Evolutionary conservation across 2,888 invertebrate genomes (phyloP).

Genomic region (Protophormia terraenovae): DNA sequence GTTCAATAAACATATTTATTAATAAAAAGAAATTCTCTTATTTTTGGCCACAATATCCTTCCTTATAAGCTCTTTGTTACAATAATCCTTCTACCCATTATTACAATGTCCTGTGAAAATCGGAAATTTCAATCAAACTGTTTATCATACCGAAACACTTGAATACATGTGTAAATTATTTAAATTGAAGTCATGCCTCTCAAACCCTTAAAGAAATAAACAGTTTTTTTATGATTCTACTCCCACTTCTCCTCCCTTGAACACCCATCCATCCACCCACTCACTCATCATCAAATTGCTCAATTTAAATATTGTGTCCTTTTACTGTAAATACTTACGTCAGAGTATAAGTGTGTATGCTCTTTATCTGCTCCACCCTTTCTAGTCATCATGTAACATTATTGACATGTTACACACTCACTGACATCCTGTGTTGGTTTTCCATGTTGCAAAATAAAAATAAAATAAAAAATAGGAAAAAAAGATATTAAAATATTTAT

Average conservation of each 20-base stretch:
- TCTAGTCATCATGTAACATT: not conserved
- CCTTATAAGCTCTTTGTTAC: too few species aligned
- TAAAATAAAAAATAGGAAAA: too few species aligned
- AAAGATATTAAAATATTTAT: slow-evolving; percentile 10
- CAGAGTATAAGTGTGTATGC: not conserved
- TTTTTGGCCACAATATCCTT: too few species aligned
- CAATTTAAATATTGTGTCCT: not conserved
- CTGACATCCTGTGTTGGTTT: slow-evolving; percentile 9
- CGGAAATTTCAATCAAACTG: not conserved
- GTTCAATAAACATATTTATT: too few species aligned
- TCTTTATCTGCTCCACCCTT: not conserved
- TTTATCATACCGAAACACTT: not conserved
- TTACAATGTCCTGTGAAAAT: not conserved
- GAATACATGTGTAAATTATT: not conserved
- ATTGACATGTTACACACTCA: slow-evolving; percentile 17
- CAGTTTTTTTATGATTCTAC: not conserved
- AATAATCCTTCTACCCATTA: too few species aligned
- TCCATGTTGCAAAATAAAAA: not conserved
- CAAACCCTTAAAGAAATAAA: not conserved
- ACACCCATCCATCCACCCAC: not conserved
- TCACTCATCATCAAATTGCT: not conserved
- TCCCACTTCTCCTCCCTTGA: not conserved
- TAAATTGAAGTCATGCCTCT: not conserved
- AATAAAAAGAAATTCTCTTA: too few species aligned
- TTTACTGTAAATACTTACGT: not conserved